Base-by-base conservation (phyloP, 1,140 invertebrate species). In the Bombus sylvicola region DNA sequence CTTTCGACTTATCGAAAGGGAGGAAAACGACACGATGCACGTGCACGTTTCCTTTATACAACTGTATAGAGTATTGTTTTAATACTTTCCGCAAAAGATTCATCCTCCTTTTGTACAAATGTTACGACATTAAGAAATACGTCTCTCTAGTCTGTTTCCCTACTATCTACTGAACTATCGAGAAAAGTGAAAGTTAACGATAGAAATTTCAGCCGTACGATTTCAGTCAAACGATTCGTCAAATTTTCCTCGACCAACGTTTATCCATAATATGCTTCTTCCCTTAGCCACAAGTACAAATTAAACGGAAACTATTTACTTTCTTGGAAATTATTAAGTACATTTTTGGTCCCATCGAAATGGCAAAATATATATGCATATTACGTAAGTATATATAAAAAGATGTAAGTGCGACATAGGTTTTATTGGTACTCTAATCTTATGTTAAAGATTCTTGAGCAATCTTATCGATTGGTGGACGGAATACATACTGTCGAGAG, bases 401-500 rank as follows among this genome's bases (percentile, higher is more conserved):
- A 71, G 31, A 34, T 71, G 41, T 37, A 43, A 53, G 37, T 83
- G 66, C 59, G 64, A 57, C 82, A 71, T 79, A 69, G 66, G 34
- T 78, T 84, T 82, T 74, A 59, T 84, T 78, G 76, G 28, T 84
- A 78, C 64, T 83, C 64, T 78, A 78, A 53, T 84, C 82, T 84
- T 78, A 84, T 41, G 64, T 43, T 84, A 79, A 84, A 84, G 66
- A 72, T 79, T 79, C 83, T 84, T 79, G 83, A 84, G 83, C 76
- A 84, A 84, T 79, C 83, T 84, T 79, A 69, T 84, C 83, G 83
- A 85, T 80, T 85, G 83, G 31, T 72, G 83, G 83, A 85, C 83
- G 83, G 77, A 85, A 85, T 85, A 80, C 57, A 80, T 80, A 85
- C 77, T 84, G 83, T 77, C 41, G 83, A 75, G 41, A 76, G 72